A percentile compares a stretch with the other conserved stretches of the same genome.
phyloP scores from a whole-genome alignment of 2,113 vertebrate genomes.

The Uria aalge region DNA sequence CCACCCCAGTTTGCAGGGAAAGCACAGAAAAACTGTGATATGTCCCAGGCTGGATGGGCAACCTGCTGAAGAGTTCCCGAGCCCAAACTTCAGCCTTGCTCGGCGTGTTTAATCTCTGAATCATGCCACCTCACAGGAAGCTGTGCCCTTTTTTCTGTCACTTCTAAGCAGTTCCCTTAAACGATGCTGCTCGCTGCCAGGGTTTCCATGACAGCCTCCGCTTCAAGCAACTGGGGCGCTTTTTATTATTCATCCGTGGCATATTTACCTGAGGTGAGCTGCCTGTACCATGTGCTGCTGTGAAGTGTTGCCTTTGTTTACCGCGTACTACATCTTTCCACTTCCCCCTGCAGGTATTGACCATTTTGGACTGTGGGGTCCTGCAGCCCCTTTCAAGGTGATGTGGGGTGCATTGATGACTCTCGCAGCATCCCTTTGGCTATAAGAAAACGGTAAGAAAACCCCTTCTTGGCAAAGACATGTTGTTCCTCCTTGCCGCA shows the following conservation, averaged over 20 bases:
- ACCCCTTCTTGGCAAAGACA: fast-evolving
- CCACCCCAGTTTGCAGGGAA: background rate
- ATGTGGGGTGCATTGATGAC: background rate
- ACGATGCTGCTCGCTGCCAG: background rate
- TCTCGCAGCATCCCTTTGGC: background rate
- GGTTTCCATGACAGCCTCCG: background rate
- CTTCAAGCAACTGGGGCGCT: background rate
- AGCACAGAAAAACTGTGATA: background rate
- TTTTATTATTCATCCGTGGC: background rate
- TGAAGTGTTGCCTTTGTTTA: background rate
- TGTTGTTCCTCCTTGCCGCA: background rate
- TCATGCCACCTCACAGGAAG: background rate
- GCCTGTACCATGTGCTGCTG: background rate
- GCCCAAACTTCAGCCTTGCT: background rate
- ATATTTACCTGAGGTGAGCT: background rate
- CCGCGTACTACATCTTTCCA: fast-evolving
- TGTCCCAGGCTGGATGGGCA: background rate
- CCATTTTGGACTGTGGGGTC: background rate
- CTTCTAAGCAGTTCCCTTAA: background rate
- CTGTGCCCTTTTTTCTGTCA: background rate
- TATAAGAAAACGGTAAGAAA: background rate
- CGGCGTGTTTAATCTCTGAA: background rate
- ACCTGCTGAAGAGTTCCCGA: background rate
- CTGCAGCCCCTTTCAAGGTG: background rate
- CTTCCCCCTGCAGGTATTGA: background rate